These are phyloP conservation scores for Drosophila differens DNA, from an alignment of 2,888 invertebrate genomes.

Conservation along the genomic window DNA sequence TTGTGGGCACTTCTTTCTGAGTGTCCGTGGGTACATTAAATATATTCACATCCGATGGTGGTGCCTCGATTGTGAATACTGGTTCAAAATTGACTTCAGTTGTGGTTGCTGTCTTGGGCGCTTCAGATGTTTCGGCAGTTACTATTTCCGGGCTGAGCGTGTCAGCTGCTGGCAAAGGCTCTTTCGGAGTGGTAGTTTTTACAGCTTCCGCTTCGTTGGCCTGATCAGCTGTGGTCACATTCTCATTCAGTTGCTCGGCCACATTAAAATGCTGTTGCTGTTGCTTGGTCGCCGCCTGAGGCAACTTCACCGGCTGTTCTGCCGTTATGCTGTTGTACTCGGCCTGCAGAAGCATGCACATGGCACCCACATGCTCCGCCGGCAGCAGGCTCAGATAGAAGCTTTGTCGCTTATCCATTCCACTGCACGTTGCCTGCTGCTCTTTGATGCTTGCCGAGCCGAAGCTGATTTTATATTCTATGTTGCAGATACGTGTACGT, in stretches of 20 bases:
- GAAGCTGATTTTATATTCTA: conserved; percentile 85
- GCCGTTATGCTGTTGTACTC: conserved; percentile 33
- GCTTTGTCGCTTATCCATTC: conserved; percentile 81
- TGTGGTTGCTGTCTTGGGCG: conserved; percentile 29
- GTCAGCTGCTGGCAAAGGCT: neutral
- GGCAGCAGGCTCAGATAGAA: conserved; percentile 89
- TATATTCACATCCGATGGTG: conserved; percentile 69
- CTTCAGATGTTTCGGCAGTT: conserved; percentile 14
- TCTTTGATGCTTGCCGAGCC: conserved; percentile 80
- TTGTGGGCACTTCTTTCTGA: conserved; percentile 27
- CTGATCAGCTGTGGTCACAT: conserved; percentile 29
- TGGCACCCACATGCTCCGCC: conserved; percentile 89
- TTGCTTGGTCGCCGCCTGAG: conserved; percentile 10
- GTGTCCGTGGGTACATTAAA: conserved; percentile 57
- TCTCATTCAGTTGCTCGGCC: conserved; percentile 24
- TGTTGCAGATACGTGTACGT: conserved; percentile 88
- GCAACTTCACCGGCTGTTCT: conserved; percentile 10
- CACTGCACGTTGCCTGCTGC: conserved; percentile 19
- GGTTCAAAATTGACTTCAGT: neutral
- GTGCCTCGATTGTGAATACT: neutral
- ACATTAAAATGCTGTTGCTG: conserved; percentile 30
- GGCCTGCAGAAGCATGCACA: conserved; percentile 90
- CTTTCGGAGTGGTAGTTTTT: neutral
- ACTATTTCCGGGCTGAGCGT: conserved; percentile 11
- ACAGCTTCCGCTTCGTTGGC: neutral